Evolutionary conservation across 2,797 vertebrate genomes (phyloP).

Genomic region (Liasis olivaceus): DNA sequence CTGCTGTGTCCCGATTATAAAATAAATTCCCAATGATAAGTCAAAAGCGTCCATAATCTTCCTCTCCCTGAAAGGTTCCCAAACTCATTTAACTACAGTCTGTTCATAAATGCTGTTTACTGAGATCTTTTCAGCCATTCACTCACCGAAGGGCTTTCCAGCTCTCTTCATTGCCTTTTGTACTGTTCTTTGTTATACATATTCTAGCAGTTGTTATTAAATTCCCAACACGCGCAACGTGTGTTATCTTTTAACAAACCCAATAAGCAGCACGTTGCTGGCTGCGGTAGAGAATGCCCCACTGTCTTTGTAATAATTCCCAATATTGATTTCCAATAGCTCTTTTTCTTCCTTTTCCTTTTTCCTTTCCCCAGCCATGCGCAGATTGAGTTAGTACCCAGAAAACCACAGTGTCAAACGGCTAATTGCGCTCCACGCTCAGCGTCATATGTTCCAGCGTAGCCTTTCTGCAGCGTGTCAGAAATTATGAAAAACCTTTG

Average conservation of each 20-base stretch:
- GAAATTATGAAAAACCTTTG: neutral
- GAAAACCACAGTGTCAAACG: neutral
- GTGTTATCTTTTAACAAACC: neutral
- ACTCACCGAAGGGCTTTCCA: neutral
- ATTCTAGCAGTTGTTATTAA: conserved; percentile 13
- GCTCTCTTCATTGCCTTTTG: neutral
- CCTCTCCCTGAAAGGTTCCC: neutral
- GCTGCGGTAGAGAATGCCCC: neutral
- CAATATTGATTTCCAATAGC: conserved; percentile 5
- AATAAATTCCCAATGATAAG: neutral
- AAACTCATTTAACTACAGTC: neutral
- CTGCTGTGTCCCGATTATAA: neutral
- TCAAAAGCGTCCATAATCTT: neutral
- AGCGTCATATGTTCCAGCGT: neutral
- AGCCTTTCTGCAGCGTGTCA: neutral
- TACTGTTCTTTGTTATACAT: neutral
- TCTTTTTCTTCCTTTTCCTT: neutral
- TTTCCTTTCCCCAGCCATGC: neutral
- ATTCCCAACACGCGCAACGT: neutral
- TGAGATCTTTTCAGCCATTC: neutral
- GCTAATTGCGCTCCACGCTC: neutral
- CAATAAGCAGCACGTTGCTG: neutral
- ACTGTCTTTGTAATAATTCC: neutral
- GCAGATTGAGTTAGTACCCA: neutral
- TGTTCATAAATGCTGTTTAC: neutral